Evolutionary conservation across 2,113 vertebrate species (phyloP).

Genomic region (Plectropomus leopardus): DNA sequence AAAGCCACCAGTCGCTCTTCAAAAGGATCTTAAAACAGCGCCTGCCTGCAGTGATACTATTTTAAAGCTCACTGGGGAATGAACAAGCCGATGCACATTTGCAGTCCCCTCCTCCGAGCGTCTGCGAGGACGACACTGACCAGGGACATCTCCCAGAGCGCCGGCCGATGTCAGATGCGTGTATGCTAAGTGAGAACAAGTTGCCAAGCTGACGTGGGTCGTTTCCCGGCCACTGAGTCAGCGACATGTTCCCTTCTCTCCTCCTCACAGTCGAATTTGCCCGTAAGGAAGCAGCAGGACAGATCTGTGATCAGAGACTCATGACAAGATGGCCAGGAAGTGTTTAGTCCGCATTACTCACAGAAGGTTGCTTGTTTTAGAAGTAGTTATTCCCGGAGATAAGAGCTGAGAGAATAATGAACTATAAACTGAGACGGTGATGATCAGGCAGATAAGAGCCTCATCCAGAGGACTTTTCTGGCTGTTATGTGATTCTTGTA

Average conservation of each 20-base stretch:
- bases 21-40: conserved; percentile 51
- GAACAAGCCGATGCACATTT: conserved; percentile 47
- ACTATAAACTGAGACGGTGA: conserved; percentile 1
- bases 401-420: not conserved
- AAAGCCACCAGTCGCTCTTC: conserved; percentile 57
- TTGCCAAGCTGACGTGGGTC: conserved; percentile 19
- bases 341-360: conserved; percentile 34
- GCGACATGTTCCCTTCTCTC: conserved; percentile 26
- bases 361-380: conserved; percentile 3
- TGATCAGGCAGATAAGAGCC: conserved; percentile 10
- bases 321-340: conserved; percentile 17
- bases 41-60: conserved; percentile 59
- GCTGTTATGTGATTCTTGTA: not conserved
- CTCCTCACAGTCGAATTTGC: not conserved
- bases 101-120: conserved; percentile 20
- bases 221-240: conserved; percentile 47
- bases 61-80: conserved; percentile 60
- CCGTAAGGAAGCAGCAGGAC: conserved; percentile 11
- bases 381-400: conserved; percentile 11
- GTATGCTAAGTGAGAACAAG: conserved; percentile 52
- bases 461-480: not conserved
- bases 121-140: conserved; percentile 45
- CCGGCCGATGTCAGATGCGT: conserved; percentile 20
- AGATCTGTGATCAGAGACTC: conserved; percentile 44
- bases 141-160: conserved; percentile 49